Percentiles rank a stretch among this genome's conserved stretches.
Conservation (phyloP, 2,113 vertebrate species). For the Regulus satrapa region DNA sequence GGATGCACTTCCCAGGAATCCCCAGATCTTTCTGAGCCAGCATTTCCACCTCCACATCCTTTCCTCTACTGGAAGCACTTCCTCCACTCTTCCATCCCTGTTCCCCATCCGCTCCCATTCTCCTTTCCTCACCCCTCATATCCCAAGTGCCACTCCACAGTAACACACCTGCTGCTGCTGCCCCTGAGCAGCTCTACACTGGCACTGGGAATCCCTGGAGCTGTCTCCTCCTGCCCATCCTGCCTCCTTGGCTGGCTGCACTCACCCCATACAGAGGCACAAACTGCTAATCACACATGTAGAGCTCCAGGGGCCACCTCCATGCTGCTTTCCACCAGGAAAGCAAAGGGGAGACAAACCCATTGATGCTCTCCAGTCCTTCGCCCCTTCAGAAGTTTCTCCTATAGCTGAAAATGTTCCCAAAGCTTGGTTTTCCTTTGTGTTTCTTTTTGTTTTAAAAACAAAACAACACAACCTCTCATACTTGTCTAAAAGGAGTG, state of each 20-base stretch:
- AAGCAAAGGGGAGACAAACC: neutral
- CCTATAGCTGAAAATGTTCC: neutral
- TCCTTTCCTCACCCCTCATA: accelerated
- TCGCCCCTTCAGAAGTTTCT: neutral
- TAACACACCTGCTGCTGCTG: neutral
- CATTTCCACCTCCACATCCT: neutral
- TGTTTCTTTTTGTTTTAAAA: neutral
- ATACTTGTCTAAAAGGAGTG: neutral
- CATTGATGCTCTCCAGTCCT: neutral
- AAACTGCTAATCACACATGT: accelerated
- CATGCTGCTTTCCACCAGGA: neutral
- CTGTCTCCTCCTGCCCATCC: neutral
- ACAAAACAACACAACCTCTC: neutral
- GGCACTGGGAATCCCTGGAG: neutral
- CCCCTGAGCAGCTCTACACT: neutral
- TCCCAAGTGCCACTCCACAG: neutral
- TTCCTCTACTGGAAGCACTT: neutral
- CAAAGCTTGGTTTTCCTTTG: neutral
- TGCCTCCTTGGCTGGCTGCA: neutral
- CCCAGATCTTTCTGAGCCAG: neutral
- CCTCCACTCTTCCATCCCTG: neutral
- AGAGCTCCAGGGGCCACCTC: neutral
- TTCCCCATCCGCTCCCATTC: neutral
- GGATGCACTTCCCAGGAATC: neutral
- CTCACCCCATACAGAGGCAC: neutral